Base-by-base conservation (phyloP, 1,140 invertebrate species). In the Papilio machaon region DNA sequence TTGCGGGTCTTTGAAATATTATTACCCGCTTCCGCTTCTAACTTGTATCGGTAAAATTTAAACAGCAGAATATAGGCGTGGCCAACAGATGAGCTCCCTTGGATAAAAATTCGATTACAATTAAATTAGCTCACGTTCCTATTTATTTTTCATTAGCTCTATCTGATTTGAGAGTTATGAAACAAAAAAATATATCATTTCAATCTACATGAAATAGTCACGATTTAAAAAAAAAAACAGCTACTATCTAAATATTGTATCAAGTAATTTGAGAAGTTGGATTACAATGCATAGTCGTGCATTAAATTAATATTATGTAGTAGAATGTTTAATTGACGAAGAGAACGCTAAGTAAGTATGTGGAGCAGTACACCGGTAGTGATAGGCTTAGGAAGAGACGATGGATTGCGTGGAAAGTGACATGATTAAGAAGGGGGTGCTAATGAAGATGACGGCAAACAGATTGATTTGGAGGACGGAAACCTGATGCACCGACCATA, bases 101-200 rank as follows among this genome's bases (percentile, higher is more conserved):
- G 91, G 91, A 92, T 92, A 92, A 92, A 91, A 94, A 92, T 92
- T 92, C 90, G 89, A 94, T 93, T 92, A 92, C 89, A 92, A 92
- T 92, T 92, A 91, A 94, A 92, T 92, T 94, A 91, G 91, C 86
- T 88, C 38, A 52, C 81, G 86, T 82, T 87, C 80, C 82, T 94
- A 92, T 92, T 94, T 94, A 91, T 92, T 91, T 92, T 90, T 89
- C 88, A 89, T 91, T 90, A 90, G 87, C 83, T 82, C 73, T 87
- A 91, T 90, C 89, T 86, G 87, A 87, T 88, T 88, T 85, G 38
- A 15, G n/a, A 47, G 58, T 79, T 79, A 67, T 79, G 38, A 79
- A 75, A 79, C 60, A 43, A 64, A 79, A 78, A 64, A 79, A 64
- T 5, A 64, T 79, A 79, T 79, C 54, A 79, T 67, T 79, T 46